Base-by-base conservation (phyloP, 2,888 invertebrate genomes). In the Diaphora mendica region DNA sequence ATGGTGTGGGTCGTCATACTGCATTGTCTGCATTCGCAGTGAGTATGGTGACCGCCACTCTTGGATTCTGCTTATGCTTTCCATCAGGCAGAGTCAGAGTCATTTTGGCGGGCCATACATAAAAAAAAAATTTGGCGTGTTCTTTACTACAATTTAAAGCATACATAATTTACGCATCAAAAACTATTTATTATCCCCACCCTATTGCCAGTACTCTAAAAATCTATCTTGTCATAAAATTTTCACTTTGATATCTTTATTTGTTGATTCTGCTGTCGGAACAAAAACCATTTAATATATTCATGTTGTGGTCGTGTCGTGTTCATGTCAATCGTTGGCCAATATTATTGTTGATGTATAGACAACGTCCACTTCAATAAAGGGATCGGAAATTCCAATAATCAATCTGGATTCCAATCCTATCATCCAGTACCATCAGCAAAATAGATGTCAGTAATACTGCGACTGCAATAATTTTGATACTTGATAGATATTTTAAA, bases 381-480 rank as follows among this genome's bases (percentile, higher is more conserved):
- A 85, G 75, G 79, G 81, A 80, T 73, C 85, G 89, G 88, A 88
- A 88, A 89, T 88, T 84, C 86, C 87, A 87, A 90, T 90, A 88
- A 89, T 91, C 88, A 87, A 88, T 87, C 87, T 80, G 79, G 85
- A 88, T 88, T 86, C 84, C 84, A 83, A 89, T 87, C 87, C 89
- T 80, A 85, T 88, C 89, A 89, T 87, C 90, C 86, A 77, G 76
- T 79, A 79, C 86, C 86, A 81, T 86, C 86, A 81, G 82, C 86
- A 82, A 87, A 89, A 89, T 87, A 87, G 81, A 86, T 84, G 85
- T 85, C 82, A 71, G 72, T 66, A 79, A 70, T 80, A 85, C 70
- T 71, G 8, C 69, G 77, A 70, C 33, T 44, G 17, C 42, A 42
- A 5, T 11, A 0, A 9, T 20, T 9, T 81, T 81, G 75, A 77